Evolutionary conservation across 2,113 vertebrate genomes (phyloP).

Genomic region (Xiphophorus maculatus): DNA sequence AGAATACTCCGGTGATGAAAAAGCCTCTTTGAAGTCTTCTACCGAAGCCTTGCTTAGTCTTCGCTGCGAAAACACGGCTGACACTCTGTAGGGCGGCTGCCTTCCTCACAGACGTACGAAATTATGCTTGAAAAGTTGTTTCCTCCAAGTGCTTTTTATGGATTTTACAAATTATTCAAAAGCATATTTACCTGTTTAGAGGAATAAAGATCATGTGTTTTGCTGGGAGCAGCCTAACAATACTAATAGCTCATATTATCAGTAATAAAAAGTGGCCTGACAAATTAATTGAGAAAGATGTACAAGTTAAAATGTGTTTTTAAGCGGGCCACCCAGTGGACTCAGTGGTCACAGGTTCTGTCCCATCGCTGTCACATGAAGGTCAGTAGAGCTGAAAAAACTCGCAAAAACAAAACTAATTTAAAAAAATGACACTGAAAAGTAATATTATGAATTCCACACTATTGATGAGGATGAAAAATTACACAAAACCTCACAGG

Average conservation of each 20-base stretch:
- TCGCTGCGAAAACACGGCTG: conserved; percentile 52
- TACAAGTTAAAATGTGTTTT: too few species aligned
- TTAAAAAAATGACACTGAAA: too few species aligned
- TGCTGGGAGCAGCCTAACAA: conserved; percentile 36
- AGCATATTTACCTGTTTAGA: conserved; percentile 14
- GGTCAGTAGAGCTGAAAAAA: too few species aligned
- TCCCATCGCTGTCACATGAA: too few species aligned
- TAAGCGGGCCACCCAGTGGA: too few species aligned
- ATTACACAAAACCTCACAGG: background rate
- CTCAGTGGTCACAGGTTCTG: too few species aligned
- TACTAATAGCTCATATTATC: conserved; percentile 11
- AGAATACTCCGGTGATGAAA: conserved; percentile 66
- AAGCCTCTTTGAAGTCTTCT: conserved; percentile 73
- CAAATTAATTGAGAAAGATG: background rate
- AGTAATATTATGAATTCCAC: background rate
- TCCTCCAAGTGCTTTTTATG: conserved; percentile 47
- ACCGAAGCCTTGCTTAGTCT: conserved; percentile 62
- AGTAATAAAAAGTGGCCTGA: background rate
- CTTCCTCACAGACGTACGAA: conserved; percentile 41
- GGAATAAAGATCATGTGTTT: conserved; percentile 9
- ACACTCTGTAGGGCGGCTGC: conserved; percentile 49
- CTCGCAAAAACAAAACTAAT: too few species aligned
- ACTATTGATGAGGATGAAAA: background rate
- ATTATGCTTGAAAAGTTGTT: conserved; percentile 44
- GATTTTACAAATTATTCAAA: conserved; percentile 42